These are phyloP conservation scores for Gavia stellata DNA, from an alignment of 2,113 vertebrate species.

Conservation along the genomic window DNA sequence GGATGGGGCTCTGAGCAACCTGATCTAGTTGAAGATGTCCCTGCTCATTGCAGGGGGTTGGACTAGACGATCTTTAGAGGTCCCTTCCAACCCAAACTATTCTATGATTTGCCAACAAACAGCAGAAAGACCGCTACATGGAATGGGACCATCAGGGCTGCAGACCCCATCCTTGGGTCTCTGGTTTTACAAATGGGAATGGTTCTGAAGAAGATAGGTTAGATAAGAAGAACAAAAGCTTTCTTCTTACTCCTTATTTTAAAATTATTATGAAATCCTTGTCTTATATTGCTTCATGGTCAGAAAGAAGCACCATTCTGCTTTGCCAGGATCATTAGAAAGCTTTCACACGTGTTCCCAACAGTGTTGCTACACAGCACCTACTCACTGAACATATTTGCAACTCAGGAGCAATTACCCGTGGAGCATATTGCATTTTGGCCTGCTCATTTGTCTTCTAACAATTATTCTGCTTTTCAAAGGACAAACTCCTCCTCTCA, in stretches of 20 bases:
- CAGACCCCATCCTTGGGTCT: not conserved
- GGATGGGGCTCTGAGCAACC: not conserved
- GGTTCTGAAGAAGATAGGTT: not conserved
- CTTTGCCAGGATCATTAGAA: not conserved
- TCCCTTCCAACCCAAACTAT: not conserved
- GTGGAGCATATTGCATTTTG: not conserved
- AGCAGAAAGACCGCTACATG: not conserved
- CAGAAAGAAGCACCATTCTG: not conserved
- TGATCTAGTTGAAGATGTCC: not conserved
- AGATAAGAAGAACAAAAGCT: not conserved
- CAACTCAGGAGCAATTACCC: conserved; percentile 10
- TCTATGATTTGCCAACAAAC: not conserved
- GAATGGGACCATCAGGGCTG: not conserved
- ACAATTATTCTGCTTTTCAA: conserved; percentile 28
- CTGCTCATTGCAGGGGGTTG: not conserved
- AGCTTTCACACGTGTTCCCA: not conserved
- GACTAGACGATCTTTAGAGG: not conserved
- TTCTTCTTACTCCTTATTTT: not conserved
- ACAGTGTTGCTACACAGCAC: not conserved
- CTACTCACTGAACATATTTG: not conserved
- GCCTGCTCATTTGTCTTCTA: conserved; percentile 23
- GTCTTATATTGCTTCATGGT: not conserved
- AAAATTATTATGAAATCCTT: not conserved
- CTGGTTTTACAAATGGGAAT: not conserved
- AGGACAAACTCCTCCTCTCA: not conserved